Evolutionary conservation across 2,797 vertebrate genomes (phyloP), one percentile per base, ranked within the genome.

Genomic region (Enoplosus armatus): DNA sequence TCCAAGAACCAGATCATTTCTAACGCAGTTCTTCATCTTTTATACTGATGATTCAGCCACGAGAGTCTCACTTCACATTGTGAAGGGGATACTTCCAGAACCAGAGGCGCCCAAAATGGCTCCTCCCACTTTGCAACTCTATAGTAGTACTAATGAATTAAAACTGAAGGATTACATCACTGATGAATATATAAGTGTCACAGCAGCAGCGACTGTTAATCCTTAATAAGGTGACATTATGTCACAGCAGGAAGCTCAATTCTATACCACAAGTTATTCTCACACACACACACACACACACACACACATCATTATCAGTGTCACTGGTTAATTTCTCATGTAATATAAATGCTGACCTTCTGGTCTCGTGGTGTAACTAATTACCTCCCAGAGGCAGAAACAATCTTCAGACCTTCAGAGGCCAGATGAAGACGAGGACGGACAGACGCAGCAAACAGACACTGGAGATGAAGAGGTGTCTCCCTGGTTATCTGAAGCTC

Each of bases 301-400:
- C 37, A 14, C 37, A 39, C 11, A 39, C 12, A 39, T 69, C 50
- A 51, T 75, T 60, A 83, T 66, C 65, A 47, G 15, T 61, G 31
- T 22, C 4, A 4, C 65, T 31, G 58, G 24, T 72, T 84, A 75
- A 72, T 77, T 86, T 67, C 62, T 80, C 73, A 69, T 84, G 18
- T 69, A 77, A 79, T 79, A 77, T 74, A 61, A 39, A 83, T 75
- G 77, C 11, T 59, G 77, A 85, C 80, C 87, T 84, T 79, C 68
- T 60, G 58, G 7, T 80, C 41, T 27, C 1, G 14, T 24, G n/a
- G 67, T 73, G 77, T 3, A 70, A 67, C 50, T 83, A 81, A 89
- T 87, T 76, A 78, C 77, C 41, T 73, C 82, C 74, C 60, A 56
- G 24, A 43, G 82, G 79, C 48, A 61, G 63, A 58, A 55, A 63